A percentile compares a stretch with the other conserved stretches of the same genome.
Conservation (phyloP, 2,797 vertebrate species). For the Orestias chungarensis region DNA sequence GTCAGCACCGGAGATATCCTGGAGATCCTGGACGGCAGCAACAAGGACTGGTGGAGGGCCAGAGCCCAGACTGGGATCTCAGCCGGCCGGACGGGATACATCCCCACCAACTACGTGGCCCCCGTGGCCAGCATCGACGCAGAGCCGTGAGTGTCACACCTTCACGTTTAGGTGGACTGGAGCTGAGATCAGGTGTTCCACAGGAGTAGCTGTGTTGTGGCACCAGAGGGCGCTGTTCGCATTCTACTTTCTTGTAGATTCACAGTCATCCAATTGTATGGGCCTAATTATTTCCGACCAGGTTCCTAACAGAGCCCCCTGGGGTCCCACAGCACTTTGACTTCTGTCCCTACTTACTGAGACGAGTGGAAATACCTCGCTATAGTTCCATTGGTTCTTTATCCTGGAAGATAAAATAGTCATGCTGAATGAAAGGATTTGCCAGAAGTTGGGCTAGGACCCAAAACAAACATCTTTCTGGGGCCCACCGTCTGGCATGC, state of each 20-base stretch:
- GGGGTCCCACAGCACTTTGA: too few species aligned
- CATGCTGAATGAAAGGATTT: background rate
- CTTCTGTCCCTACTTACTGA: background rate
- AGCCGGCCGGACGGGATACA: slow-evolving; percentile 80
- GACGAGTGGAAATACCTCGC: background rate
- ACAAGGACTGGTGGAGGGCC: slow-evolving; percentile 89
- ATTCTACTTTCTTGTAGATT: too few species aligned
- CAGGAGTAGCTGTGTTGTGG: too few species aligned
- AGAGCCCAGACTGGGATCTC: slow-evolving; percentile 73
- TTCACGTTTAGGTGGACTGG: background rate
- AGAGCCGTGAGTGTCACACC: slow-evolving; percentile 85
- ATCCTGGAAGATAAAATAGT: background rate
- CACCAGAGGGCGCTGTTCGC: background rate
- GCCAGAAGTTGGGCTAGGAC: background rate
- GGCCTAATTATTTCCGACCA: background rate
- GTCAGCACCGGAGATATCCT: slow-evolving; percentile 86
- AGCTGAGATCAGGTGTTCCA: background rate
- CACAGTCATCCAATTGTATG: too few species aligned
- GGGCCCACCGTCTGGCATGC: too few species aligned
- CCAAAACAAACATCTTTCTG: background rate
- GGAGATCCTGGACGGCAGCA: slow-evolving; percentile 77
- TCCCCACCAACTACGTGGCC: slow-evolving; percentile 94
- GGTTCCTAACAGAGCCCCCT: too few species aligned
- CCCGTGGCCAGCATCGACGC: slow-evolving; percentile 86
- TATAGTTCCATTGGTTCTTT: background rate